Conservation (phyloP, 2,797 vertebrate species). For the Hozukius guyotensis region DNA sequence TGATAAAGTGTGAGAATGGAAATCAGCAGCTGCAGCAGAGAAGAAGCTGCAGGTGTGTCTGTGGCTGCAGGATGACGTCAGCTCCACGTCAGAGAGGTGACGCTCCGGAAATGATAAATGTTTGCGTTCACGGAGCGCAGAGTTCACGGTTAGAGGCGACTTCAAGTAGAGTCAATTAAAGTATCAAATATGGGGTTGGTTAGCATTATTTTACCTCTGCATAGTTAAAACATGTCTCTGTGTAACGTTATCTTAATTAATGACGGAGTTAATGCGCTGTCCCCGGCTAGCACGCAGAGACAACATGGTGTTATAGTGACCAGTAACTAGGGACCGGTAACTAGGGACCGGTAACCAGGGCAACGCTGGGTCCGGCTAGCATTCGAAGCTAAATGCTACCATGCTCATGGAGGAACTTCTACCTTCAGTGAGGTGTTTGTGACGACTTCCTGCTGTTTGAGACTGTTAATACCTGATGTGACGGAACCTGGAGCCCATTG, state of each 20-base stretch:
- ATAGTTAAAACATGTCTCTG: accelerated
- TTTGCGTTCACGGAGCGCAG: not conserved
- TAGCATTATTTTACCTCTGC: not conserved
- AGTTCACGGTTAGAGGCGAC: accelerated
- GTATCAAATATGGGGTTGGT: not conserved
- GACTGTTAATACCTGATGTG: too few species aligned
- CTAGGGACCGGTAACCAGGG: too few species aligned
- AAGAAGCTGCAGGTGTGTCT: not conserved
- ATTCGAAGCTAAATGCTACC: not conserved
- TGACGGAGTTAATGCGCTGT: too few species aligned
- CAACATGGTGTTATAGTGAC: too few species aligned
- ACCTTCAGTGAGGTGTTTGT: too few species aligned
- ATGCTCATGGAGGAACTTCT: not conserved
- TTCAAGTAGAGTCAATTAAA: too few species aligned
- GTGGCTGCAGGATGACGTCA: not conserved
- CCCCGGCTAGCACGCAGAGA: too few species aligned
- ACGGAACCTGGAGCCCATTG: accelerated
- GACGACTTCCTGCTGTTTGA: too few species aligned
- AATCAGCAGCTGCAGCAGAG: not conserved
- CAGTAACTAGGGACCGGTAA: too few species aligned
- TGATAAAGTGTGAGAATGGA: not conserved
- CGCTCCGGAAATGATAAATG: not conserved
- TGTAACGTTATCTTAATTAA: too few species aligned
- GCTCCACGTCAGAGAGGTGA: not conserved
- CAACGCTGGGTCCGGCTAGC: too few species aligned